Conservation (phyloP, 2,113 vertebrate genomes). For the Malurus alboscapulatus region DNA sequence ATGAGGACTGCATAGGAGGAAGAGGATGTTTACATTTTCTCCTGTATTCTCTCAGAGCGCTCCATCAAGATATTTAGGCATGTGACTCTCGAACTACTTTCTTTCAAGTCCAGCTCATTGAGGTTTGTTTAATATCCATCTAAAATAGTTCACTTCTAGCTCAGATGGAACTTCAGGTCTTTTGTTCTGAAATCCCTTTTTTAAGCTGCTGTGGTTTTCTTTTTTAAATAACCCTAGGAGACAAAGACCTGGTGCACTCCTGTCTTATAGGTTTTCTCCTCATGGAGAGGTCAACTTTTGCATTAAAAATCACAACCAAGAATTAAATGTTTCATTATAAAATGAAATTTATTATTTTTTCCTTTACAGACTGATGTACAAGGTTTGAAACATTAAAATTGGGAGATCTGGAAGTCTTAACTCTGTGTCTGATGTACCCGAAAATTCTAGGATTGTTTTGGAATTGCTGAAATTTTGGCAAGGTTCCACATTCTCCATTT, state of each 20-base stretch:
- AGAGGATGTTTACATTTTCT: constrained; percentile 14
- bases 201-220: neutral
- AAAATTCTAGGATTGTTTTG: neutral
- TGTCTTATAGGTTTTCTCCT: neutral
- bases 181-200: constrained; percentile 25
- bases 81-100: neutral
- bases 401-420: neutral
- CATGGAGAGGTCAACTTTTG: neutral
- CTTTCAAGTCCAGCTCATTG: constrained; percentile 17
- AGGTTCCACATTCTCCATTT: neutral
- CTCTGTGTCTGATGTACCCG: neutral
- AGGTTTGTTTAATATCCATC: constrained; percentile 36
- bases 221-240: neutral
- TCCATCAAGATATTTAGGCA: neutral
- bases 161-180: constrained; percentile 8
- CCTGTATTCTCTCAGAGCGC: neutral
- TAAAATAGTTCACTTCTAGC: neutral
- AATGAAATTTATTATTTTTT: neutral
- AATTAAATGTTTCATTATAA: neutral
- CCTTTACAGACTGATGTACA: neutral
- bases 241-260: neutral
- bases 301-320: neutral
- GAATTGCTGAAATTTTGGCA: neutral
- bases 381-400: neutral
- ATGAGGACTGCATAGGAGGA: neutral